phyloP scores from a whole-genome alignment of 2,797 vertebrate species.

The Cheirogaleus major region DNA sequence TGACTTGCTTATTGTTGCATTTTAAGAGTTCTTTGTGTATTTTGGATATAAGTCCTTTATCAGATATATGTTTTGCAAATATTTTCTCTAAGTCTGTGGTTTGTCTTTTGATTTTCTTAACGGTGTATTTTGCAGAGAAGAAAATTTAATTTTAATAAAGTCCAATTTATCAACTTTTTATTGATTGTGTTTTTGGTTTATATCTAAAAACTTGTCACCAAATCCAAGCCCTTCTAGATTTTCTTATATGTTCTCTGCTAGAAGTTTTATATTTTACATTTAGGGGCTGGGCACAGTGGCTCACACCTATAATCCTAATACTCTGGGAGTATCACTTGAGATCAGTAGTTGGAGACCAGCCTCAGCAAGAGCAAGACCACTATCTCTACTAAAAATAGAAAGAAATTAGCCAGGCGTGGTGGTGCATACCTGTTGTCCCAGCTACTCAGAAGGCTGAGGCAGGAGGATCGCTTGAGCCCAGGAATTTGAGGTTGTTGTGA shows the following conservation, averaged over 20 bases:
- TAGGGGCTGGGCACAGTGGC: no score
- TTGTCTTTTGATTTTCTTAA: background rate
- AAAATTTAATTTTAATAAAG: background rate
- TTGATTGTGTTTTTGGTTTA: background rate
- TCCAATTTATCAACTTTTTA: background rate
- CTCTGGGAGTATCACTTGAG: no score
- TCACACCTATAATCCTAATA: no score
- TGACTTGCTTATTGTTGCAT: background rate
- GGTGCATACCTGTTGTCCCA: no score
- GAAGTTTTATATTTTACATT: background rate
- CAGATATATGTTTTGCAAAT: background rate
- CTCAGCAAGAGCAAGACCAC: no score
- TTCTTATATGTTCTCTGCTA: background rate
- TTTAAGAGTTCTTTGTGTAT: conserved; percentile 6
- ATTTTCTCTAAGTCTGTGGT: background rate
- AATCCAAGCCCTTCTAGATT: background rate
- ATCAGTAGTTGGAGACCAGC: no score
- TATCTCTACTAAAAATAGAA: no score
- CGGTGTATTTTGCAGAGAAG: background rate
- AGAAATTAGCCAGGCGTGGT: no score
- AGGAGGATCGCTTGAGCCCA: no score
- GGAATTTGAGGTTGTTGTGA: no score
- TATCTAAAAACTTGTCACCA: background rate
- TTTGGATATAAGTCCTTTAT: background rate
- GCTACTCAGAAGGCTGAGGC: no score